A percentile compares a stretch with the other conserved stretches of the same genome.
These are phyloP conservation scores for Microcebus tavaratra DNA, from an alignment of 2,113 vertebrate genomes.

Conservation along the genomic window DNA sequence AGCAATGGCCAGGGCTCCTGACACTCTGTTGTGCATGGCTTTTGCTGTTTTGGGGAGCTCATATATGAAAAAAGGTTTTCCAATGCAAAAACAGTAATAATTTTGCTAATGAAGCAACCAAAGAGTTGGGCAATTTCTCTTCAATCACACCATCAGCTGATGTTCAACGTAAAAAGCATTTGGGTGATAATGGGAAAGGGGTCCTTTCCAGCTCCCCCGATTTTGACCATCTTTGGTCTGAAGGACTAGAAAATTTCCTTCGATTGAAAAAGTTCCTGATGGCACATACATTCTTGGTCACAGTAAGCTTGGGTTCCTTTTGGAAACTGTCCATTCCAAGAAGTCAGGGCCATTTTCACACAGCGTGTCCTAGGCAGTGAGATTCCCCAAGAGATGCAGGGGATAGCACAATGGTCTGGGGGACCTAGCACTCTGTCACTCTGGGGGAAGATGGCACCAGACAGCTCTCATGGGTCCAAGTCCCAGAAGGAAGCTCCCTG, in stretches of 20 bases:
- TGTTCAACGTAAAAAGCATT: no score
- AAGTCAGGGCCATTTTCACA: not conserved
- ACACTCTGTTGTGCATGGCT: not conserved
- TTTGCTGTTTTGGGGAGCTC: not conserved
- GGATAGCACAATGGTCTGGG: not conserved
- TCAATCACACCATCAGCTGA: accelerated
- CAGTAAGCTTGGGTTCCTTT: not conserved
- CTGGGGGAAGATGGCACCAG: accelerated
- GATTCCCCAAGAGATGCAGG: accelerated
- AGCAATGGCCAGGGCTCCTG: accelerated
- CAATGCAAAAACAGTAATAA: not conserved
- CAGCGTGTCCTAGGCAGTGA: accelerated
- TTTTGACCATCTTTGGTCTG: not conserved
- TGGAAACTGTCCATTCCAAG: not conserved
- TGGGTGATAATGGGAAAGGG: not conserved
- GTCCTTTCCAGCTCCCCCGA: no score
- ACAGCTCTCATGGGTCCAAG: accelerated
- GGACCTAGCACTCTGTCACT: accelerated
- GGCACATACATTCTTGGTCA: no score
- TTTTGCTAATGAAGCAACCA: not conserved
- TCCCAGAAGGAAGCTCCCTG: no score
- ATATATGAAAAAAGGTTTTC: not conserved
- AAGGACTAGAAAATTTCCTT: not conserved
- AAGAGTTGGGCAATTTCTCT: not conserved
- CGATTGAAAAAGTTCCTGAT: not conserved